Evolutionary conservation across 30 jellyfish, hydroid and myxozoan species (phyloP).

Genomic region (Aurelia sp.): DNA sequence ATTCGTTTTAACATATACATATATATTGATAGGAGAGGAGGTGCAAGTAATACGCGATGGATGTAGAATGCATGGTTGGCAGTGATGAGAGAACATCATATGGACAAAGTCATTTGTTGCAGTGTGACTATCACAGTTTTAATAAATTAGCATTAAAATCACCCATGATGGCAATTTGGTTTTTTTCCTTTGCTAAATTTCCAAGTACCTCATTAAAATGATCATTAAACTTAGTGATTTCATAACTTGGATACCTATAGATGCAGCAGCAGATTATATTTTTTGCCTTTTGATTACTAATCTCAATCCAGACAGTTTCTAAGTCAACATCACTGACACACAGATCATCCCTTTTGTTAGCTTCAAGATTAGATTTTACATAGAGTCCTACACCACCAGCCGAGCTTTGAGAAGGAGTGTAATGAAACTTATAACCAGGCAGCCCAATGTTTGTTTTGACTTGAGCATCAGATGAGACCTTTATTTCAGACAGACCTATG

Average conservation of each 20-base stretch:
- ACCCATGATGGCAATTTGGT: constrained; percentile 26
- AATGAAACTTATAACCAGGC: too few relatives aligned
- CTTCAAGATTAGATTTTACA: background rate
- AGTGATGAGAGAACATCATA: constrained; percentile 3
- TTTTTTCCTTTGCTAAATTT: constrained; percentile 26
- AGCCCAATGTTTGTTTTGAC: too few relatives aligned
- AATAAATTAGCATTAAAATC: too few relatives aligned
- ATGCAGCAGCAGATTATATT: too few relatives aligned
- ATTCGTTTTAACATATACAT: too few relatives aligned
- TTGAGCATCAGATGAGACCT: constrained; percentile 33
- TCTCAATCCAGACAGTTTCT: constrained; percentile 16
- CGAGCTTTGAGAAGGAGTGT: too few relatives aligned
- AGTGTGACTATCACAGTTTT: too few relatives aligned
- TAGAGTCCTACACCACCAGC: too few relatives aligned
- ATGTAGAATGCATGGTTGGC: constrained; percentile 14
- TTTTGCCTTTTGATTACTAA: too few relatives aligned
- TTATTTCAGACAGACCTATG: too few relatives aligned
- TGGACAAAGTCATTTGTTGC: constrained; percentile 3
- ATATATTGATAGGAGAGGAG: background rate
- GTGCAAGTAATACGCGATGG: constrained; percentile 45
- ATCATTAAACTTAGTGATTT: background rate
- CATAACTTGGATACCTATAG: background rate
- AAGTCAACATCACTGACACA: background rate
- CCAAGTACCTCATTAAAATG: background rate
- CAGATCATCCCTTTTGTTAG: constrained; percentile 12